Base-by-base conservation (phyloP, 2,797 vertebrate species). In the Sebastes hopkinsi region DNA sequence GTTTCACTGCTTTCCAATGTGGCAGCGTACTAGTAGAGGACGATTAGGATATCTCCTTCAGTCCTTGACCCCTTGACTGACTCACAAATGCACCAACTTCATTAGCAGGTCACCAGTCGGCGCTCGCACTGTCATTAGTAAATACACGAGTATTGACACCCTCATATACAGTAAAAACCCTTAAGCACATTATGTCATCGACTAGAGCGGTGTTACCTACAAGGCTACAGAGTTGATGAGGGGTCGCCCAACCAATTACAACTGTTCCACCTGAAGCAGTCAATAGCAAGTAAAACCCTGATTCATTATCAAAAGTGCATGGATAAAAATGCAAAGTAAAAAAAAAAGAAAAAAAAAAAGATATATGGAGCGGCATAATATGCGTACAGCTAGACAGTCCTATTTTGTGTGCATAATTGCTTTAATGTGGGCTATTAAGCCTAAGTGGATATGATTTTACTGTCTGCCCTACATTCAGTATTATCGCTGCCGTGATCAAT, bases 361-460 rank as follows among this genome's bases (percentile, higher is more conserved):
- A 94, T 93, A 83, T 92, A 95, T 94, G 91, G 92, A 87, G 29
- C 79, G 46, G 80, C 79, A 82, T 94, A 94, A 95, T 95, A 95
- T 94, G 94, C 86, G 88, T 89, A 95, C 91, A 93, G 93, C 95
- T 94, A 94, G 92, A 95, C 94, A 91, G 95, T 93, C 92, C 90
- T 91, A 96, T 93, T 97, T 97, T 96, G 95, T 95, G 94, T 95
- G 95, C 95, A 96, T 98, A 97, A 98, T 97, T 97, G 95, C 96
- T 97, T 96, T 97, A 97, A 97, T 97, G 97, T 96, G 95, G 94
- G 96, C 96, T 96, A 97, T 98, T 98, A 98, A 96, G 96, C 94
- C 96, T 98, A 98, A 98, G 97, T 97, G 97, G 96, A 95, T 96
- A 92, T 94, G 94, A 96, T 97, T 97, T 98, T 96, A 97, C 95